Base-by-base conservation (phyloP, 2,888 invertebrate genomes). In the Fragum fragum region DNA sequence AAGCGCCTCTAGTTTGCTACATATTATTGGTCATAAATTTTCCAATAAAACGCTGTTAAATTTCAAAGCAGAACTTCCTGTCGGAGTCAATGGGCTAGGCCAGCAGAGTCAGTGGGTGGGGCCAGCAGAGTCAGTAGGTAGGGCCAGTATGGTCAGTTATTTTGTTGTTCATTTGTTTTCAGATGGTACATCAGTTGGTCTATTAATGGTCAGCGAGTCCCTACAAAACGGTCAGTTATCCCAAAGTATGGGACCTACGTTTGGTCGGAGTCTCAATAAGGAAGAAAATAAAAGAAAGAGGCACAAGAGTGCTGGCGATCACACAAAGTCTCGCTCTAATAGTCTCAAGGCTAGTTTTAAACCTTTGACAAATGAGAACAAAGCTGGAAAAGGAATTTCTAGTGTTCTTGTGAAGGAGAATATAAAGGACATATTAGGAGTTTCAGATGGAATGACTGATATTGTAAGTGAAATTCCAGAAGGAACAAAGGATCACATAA, bases 121-220 rank as follows among this genome's bases (percentile, higher is more conserved):
- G n/a, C n/a, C n/a, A n/a, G n/a, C n/a, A n/a, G n/a, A n/a, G n/a
- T n/a, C n/a, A n/a, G n/a, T n/a, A n/a, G n/a, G n/a, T n/a, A n/a
- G n/a, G n/a, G n/a, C n/a, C n/a, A n/a, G n/a, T n/a, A n/a, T n/a
- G n/a, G n/a, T n/a, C n/a, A n/a, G n/a, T n/a, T n/a, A n/a, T n/a
- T n/a, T n/a, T 47, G 9, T 47, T 47, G n/a, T 47, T 59, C 88
- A 90, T 53, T 94, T 94, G 1, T 93, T 95, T 87, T 39, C 86
- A 92, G 92, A 94, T 85, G 94, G 94, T 42, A 95, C 95, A 85
- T 95, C 95, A 86, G 96, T 96, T 29, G 96, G 96, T 1, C 90
- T 96, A 52, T 92, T 96, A 71, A 96, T 96, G 93, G 85, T 92
- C 16, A 93, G 92, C 83, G 87, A 89, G 9, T 87, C 89, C 32